These are phyloP conservation scores for Tiliqua scincoides DNA, from an alignment of 2,113 vertebrate genomes.

Conservation along the genomic window DNA sequence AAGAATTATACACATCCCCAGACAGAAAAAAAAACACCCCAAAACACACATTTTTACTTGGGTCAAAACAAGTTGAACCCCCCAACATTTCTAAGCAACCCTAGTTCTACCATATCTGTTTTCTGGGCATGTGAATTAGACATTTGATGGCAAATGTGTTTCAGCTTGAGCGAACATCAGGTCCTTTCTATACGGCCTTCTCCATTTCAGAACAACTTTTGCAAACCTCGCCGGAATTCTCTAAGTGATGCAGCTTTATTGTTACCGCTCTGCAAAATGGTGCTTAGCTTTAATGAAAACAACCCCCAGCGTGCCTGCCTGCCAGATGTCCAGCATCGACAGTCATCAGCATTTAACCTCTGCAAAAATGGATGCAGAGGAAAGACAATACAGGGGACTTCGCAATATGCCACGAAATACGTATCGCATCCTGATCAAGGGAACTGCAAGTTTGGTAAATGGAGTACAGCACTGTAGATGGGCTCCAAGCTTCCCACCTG, in stretches of 20 bases:
- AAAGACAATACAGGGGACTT: constrained; percentile 39
- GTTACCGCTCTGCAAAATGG: background rate
- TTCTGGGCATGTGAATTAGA: background rate
- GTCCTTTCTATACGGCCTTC: background rate
- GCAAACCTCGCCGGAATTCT: constrained; percentile 20
- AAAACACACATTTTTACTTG: too few relatives aligned
- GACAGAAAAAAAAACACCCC: background rate
- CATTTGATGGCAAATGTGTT: too few relatives aligned
- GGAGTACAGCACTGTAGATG: too few relatives aligned
- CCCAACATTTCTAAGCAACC: background rate
- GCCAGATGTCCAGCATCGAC: constrained; percentile 46
- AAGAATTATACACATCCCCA: background rate
- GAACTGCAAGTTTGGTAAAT: background rate
- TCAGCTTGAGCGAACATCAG: background rate
- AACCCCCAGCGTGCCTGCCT: background rate
- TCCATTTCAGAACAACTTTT: background rate
- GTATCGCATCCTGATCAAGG: constrained; percentile 17
- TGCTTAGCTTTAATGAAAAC: constrained; percentile 23
- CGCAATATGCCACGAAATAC: constrained; percentile 43
- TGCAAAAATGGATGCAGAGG: constrained; percentile 48
- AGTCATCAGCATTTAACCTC: constrained; percentile 28
- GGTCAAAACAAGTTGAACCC: background rate
- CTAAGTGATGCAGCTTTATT: background rate
- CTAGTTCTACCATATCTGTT: background rate
- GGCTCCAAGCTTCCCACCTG: background rate